These are phyloP conservation scores for Nautilus pompilius DNA, from an alignment of 1,140 invertebrate species.

Conservation along the genomic window DNA sequence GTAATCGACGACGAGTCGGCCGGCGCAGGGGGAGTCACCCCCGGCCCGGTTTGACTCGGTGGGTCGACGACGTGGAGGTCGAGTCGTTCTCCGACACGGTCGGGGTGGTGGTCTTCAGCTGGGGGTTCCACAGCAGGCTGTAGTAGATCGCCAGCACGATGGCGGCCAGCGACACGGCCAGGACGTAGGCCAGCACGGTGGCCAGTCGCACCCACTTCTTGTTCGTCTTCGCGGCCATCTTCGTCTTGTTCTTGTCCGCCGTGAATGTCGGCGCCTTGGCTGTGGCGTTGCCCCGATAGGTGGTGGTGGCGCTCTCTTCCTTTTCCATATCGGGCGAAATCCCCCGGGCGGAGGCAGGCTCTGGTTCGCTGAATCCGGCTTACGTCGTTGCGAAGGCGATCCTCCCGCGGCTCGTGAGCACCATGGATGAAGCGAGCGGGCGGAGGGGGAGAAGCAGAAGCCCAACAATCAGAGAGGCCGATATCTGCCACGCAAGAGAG, in stretches of 20 bases:
- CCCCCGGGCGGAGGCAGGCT: too few relatives aligned
- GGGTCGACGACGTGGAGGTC: too few relatives aligned
- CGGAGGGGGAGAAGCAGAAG: too few relatives aligned
- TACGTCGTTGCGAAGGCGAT: too few relatives aligned
- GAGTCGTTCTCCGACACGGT: neutral
- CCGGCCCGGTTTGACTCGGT: too few relatives aligned
- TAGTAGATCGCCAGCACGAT: conserved; percentile 95
- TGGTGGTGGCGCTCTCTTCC: conserved; percentile 28
- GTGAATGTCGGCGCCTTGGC: conserved; percentile 40
- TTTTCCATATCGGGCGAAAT: conserved; percentile 44
- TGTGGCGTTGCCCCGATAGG: conserved; percentile 22
- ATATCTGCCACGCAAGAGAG: too few relatives aligned
- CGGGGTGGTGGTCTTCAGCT: conserved; percentile 41
- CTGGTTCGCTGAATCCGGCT: too few relatives aligned
- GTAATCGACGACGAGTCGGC: too few relatives aligned
- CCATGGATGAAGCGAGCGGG: too few relatives aligned
- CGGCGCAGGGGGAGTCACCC: too few relatives aligned
- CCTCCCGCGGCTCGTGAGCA: too few relatives aligned
- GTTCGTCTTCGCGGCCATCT: conserved; percentile 54
- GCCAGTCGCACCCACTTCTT: conserved; percentile 74
- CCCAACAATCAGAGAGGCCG: too few relatives aligned
- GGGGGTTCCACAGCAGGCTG: conserved; percentile 90
- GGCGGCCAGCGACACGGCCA: conserved; percentile 90
- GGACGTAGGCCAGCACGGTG: conserved; percentile 91
- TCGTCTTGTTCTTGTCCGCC: conserved; percentile 40